Conservation (phyloP, 2,797 vertebrate species). For the Brotula barbata region DNA sequence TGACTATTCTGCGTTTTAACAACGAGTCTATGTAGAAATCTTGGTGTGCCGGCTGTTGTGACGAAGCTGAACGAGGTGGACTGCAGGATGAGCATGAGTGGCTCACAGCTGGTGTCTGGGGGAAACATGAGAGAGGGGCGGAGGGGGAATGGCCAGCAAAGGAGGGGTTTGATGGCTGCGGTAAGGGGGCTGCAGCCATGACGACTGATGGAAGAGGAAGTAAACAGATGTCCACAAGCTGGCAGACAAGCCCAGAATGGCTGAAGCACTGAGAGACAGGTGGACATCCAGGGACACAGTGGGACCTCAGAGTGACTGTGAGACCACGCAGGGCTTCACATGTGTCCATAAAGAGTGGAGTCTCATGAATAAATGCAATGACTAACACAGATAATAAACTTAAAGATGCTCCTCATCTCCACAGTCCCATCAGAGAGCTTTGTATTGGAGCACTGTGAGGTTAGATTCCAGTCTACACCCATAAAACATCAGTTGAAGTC, state of each 20-base stretch:
- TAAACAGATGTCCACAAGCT: slow-evolving; percentile 81
- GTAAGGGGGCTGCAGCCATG: slow-evolving; percentile 62
- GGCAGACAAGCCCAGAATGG: slow-evolving; percentile 67
- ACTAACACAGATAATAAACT: slow-evolving; percentile 21
- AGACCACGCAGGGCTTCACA: slow-evolving; percentile 38
- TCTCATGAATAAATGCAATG: slow-evolving; percentile 38
- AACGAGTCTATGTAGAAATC: slow-evolving; percentile 7
- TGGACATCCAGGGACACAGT: slow-evolving; percentile 67
- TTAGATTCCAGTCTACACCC: slow-evolving; percentile 15
- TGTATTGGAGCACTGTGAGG: slow-evolving; percentile 9
- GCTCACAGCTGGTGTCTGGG: slow-evolving; percentile 76
- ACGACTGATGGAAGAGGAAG: slow-evolving; percentile 73
- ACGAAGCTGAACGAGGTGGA: slow-evolving; percentile 40
- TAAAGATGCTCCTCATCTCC: slow-evolving; percentile 28
- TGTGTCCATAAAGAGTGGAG: slow-evolving; percentile 18
- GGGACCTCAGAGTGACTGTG: slow-evolving; percentile 44
- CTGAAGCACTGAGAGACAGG: slow-evolving; percentile 62
- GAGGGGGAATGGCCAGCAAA: slow-evolving; percentile 35
- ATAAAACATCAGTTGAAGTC: slow-evolving; percentile 37
- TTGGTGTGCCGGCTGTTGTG: slow-evolving; percentile 23
- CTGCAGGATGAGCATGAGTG: slow-evolving; percentile 69
- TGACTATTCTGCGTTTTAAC: slow-evolving; percentile 3
- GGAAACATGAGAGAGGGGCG: slow-evolving; percentile 64
- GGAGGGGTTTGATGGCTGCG: slow-evolving; percentile 32
- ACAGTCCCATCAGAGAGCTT: slow-evolving; percentile 7